Percentiles rank a stretch among this genome's conserved stretches.
Evolutionary conservation across 2,797 vertebrate species (phyloP).

Genomic region (Sus cebifrons): DNA sequence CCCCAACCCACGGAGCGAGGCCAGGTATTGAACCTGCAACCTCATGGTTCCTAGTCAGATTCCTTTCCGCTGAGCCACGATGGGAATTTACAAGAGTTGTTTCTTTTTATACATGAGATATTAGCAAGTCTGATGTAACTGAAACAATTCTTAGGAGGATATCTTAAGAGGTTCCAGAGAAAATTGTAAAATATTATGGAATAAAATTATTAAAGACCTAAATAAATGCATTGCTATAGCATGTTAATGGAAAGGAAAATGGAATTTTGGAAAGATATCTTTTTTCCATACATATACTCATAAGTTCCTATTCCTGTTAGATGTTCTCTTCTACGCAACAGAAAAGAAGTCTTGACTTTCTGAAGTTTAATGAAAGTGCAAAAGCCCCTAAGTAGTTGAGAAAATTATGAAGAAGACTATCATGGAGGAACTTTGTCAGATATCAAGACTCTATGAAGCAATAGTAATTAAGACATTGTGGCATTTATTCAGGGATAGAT

Average conservation of each 20-base stretch:
- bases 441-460: not conserved
- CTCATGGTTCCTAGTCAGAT: too few relatives aligned
- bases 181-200: slow-evolving; percentile 27
- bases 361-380: not conserved
- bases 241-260: not conserved
- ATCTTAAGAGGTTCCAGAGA: slow-evolving; percentile 1
- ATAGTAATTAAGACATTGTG: not conserved
- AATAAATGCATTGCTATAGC: not conserved
- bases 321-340: not conserved
- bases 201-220: slow-evolving; percentile 9
- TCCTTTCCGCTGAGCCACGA: too few relatives aligned
- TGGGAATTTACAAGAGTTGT: not conserved
- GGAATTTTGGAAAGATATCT: not conserved
- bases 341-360: not conserved
- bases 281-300: not conserved
- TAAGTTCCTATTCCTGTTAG: not conserved
- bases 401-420: not conserved
- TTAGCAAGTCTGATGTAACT: not conserved
- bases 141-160: not conserved
- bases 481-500: not conserved
- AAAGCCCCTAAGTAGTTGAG: not conserved
- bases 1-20: too few relatives aligned
- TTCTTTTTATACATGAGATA: not conserved
- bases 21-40: too few relatives aligned
- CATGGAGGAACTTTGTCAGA: not conserved